These are phyloP conservation scores for Dynastes hyllus DNA, from an alignment of 2,888 invertebrate species.

Conservation along the genomic window DNA sequence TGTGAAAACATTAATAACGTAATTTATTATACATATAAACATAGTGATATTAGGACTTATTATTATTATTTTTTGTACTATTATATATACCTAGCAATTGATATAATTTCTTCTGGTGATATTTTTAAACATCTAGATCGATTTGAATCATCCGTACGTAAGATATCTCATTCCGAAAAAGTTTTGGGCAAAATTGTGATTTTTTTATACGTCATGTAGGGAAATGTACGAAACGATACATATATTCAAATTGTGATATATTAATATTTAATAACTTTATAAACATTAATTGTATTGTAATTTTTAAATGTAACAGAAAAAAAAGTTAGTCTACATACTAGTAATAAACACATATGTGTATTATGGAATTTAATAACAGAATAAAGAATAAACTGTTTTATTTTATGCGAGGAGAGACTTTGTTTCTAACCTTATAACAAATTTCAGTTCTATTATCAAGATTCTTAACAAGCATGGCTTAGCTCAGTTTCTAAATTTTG, in stretches of 20 bases:
- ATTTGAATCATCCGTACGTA: neutral
- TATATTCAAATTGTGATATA: conserved; percentile 40
- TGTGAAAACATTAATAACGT: neutral
- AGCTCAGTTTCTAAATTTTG: no score
- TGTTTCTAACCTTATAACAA: no score
- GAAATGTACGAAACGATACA: no score
- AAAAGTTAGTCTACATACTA: neutral
- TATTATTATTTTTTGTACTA: neutral
- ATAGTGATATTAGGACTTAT: conserved; percentile 14
- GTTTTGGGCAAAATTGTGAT: conserved; percentile 38
- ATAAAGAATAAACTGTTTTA: conserved; percentile 31
- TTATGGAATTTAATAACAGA: neutral
- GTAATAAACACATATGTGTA: neutral
- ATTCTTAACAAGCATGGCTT: no score
- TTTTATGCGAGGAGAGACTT: conserved; percentile 2
- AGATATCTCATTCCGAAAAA: conserved; percentile 31
- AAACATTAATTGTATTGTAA: conserved; percentile 18
- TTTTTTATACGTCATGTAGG: conserved; percentile 11
- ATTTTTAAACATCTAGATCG: neutral
- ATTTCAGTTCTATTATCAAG: no score
- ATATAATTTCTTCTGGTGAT: conserved; percentile 16
- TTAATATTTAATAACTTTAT: conserved; percentile 19
- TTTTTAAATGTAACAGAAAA: neutral
- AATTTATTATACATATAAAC: neutral
- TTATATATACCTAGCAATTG: neutral